These are phyloP conservation scores for Amniataba percoides DNA, from an alignment of 2,797 vertebrate species.

Conservation along the genomic window DNA sequence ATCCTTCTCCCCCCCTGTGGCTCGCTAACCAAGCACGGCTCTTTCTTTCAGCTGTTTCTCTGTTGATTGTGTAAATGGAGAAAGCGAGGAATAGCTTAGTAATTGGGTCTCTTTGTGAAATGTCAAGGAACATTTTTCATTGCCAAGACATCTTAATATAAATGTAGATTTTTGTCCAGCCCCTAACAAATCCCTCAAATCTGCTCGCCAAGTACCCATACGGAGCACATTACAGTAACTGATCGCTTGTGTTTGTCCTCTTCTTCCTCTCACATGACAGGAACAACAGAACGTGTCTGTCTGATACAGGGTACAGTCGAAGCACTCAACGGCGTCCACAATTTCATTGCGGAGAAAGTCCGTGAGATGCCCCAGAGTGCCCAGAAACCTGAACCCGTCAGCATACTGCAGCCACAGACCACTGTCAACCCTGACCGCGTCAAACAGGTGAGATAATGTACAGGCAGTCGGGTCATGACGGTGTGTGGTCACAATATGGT, in stretches of 20 bases:
- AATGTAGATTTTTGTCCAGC: slow-evolving; percentile 44
- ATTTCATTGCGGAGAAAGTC: slow-evolving; percentile 99
- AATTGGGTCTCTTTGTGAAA: slow-evolving; percentile 64
- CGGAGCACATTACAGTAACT: slow-evolving; percentile 37
- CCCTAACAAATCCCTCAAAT: slow-evolving; percentile 45
- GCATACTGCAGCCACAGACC: slow-evolving; percentile 99
- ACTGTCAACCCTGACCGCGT: slow-evolving; percentile 99
- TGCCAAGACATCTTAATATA: slow-evolving; percentile 52
- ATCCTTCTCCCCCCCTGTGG: slow-evolving; percentile 66
- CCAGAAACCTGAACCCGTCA: slow-evolving; percentile 98
- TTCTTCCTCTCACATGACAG: slow-evolving; percentile 75
- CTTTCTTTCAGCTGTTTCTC: slow-evolving; percentile 77
- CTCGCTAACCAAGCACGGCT: slow-evolving; percentile 68
- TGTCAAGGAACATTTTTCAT: slow-evolving; percentile 57
- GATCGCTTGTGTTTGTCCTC: slow-evolving; percentile 47
- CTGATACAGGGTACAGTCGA: slow-evolving; percentile 99
- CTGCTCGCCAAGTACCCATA: slow-evolving; percentile 33
- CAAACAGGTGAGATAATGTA: slow-evolving; percentile 93
- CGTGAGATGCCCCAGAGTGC: slow-evolving; percentile 99
- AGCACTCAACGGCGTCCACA: slow-evolving; percentile 98
- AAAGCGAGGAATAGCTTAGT: slow-evolving; percentile 59
- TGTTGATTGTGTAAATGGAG: slow-evolving; percentile 73
- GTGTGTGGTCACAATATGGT: slow-evolving; percentile 36
- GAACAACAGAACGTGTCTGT: slow-evolving; percentile 98
- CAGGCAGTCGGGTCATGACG: background rate